Conservation (phyloP, 1,140 invertebrate species). For the Drosophila carrolli region DNA sequence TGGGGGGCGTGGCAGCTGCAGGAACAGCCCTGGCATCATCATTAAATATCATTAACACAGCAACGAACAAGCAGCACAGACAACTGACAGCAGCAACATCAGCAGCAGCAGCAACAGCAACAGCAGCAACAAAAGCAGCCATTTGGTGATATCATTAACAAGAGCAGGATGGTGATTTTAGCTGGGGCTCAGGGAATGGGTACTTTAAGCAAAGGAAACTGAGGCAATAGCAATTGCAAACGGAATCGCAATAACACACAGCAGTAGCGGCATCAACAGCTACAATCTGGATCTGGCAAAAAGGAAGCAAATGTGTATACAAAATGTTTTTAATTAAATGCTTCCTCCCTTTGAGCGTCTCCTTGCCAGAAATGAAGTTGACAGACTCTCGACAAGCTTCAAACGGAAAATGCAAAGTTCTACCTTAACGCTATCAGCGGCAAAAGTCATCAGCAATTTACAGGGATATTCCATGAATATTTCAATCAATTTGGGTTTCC, state of each 20-base stretch:
- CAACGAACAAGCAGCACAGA: slow-evolving; percentile 69
- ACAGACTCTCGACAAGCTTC: slow-evolving; percentile 19
- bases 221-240: slow-evolving; percentile 74
- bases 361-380: slow-evolving; percentile 28
- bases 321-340: slow-evolving; percentile 83
- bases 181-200: slow-evolving; percentile 1
- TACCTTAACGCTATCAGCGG: slow-evolving; percentile 10
- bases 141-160: slow-evolving; percentile 80
- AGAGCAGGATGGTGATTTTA: slow-evolving; percentile 44
- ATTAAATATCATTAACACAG: slow-evolving; percentile 82
- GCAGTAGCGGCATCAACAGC: slow-evolving; percentile 23
- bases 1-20: slow-evolving; percentile 36
- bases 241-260: slow-evolving; percentile 74
- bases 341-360: slow-evolving; percentile 53
- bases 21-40: slow-evolving; percentile 67
- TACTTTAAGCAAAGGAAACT: slow-evolving; percentile 40
- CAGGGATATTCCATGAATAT: slow-evolving; percentile 44
- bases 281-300: slow-evolving; percentile 44
- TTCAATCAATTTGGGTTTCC: slow-evolving; percentile 41
- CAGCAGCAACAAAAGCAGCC: slow-evolving; percentile 43
- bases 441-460: slow-evolving; percentile 41
- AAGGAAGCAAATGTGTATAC: slow-evolving; percentile 81
- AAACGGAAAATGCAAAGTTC: slow-evolving; percentile 19
- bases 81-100: slow-evolving; percentile 51
- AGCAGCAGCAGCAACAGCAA: slow-evolving; percentile 4